These are phyloP conservation scores for Epinephelus fuscoguttatus DNA, from an alignment of 2,113 vertebrate species.

Conservation along the genomic window DNA sequence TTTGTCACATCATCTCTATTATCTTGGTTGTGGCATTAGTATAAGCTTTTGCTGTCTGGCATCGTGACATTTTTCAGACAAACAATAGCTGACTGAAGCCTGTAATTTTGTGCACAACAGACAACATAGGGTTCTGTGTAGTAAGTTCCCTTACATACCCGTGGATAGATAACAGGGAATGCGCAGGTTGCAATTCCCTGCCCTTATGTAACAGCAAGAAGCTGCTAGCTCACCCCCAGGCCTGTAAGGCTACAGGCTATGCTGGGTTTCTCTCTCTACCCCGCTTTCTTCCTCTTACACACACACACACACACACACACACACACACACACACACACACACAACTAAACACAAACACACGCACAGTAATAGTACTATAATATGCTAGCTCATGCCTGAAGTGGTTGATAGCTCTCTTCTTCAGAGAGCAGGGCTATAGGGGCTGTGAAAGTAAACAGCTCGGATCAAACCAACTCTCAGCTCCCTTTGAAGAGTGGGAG, in stretches of 20 bases:
- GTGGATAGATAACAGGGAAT: conserved; percentile 28
- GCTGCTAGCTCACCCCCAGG: conserved; percentile 62
- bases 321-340: conserved; percentile 27
- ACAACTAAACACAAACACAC: conserved; percentile 42
- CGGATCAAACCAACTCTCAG: conserved; percentile 81
- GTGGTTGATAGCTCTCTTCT: conserved; percentile 78
- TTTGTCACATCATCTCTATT: conserved; percentile 31
- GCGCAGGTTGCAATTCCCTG: conserved; percentile 43
- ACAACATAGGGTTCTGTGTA: background rate
- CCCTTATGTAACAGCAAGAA: conserved; percentile 61
- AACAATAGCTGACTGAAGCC: conserved; percentile 18
- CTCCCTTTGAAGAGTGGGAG: conserved; percentile 79
- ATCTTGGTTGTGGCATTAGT: background rate
- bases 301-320: conserved; percentile 17
- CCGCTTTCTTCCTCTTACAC: background rate
- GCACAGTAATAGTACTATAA: conserved; percentile 66
- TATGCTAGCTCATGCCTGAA: conserved; percentile 81
- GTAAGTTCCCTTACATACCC: conserved; percentile 16
- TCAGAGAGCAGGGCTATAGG: conserved; percentile 69
- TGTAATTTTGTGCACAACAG: conserved; percentile 20
- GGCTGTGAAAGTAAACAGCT: conserved; percentile 81
- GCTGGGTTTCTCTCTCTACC: conserved; percentile 35
- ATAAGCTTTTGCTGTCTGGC: conserved; percentile 3
- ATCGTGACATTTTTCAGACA: background rate
- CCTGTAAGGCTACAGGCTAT: conserved; percentile 61